Evolutionary conservation across 2,797 vertebrate genomes (phyloP), one percentile per base, ranked within the genome.

Genomic region (Spinus pinus): DNA sequence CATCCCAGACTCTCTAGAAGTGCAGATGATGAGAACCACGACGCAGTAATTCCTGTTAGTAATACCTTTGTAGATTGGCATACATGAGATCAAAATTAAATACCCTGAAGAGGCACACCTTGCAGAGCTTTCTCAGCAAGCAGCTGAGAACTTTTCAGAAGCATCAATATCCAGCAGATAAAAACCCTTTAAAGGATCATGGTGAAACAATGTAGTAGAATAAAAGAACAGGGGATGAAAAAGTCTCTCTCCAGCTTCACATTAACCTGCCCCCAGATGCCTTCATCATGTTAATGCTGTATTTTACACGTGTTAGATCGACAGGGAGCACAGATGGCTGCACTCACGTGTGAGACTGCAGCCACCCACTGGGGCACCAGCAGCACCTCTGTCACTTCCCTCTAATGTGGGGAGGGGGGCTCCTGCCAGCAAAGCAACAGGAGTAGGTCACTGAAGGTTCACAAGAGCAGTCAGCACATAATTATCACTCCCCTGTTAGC

Each of bases 241-340:
- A 72, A 47, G 9, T 23, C 27, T 53, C 39, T 81, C 82, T 88
- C 27, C 46, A 83, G 46, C 61, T 81, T 81, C 70, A 42, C 15
- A 35, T 53, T 78, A 92, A 88, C 85, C 46, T 90, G 57, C 65
- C 65, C 85, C 82, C 3, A 1, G 58, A 85, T 69, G 81, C 65
- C 56, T 95, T 94, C 81, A 81, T 78, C 75, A 50, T 87, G 91
- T 77, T 94, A 87, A 80, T 92, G 92, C 83, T 71, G 17, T 51
- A 20, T 74, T 83, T 94, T 88, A 93, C 87, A 83, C 2, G 2
- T 94, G 79, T 93, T 91, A 57, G 72, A 69, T 81, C 69, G 72
- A 44, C 81, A 53, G 80, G 85, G 79, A 88, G 91, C 91, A 88
- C 95, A 95, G 94, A 94, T 90, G 87, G 85, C 82, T 91, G 79